phyloP scores from a whole-genome alignment of 2,797 vertebrate species.

The Siniperca scherzeri region DNA sequence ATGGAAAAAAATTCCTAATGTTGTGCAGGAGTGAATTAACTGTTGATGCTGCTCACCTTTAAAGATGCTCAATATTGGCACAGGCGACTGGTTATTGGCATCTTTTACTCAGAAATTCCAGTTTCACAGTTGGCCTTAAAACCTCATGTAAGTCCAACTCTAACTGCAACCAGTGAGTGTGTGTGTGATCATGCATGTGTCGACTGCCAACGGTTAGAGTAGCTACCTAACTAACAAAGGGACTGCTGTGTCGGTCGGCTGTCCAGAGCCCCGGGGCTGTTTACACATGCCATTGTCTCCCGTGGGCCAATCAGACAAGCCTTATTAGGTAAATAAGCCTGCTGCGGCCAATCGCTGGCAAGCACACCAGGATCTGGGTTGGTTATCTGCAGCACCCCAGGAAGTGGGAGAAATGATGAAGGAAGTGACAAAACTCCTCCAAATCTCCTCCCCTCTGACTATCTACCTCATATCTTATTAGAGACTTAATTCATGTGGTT shows the following conservation, averaged over 20 bases:
- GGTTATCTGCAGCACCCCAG: constrained; percentile 72
- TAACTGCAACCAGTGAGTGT: constrained; percentile 48
- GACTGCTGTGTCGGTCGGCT: constrained; percentile 71
- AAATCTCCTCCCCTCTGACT: constrained; percentile 34
- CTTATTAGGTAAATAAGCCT: constrained; percentile 76
- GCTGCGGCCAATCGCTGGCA: constrained; percentile 64
- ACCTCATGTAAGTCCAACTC: constrained; percentile 28
- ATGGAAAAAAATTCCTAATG: neutral
- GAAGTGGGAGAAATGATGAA: constrained; percentile 66
- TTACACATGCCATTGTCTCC: constrained; percentile 77
- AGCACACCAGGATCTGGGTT: constrained; percentile 52
- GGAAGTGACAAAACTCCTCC: constrained; percentile 60
- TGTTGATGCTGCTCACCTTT: constrained; percentile 5
- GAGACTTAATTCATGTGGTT: constrained; percentile 48
- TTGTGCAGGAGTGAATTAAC: neutral
- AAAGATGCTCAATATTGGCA: constrained; percentile 32
- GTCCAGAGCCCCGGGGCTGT: constrained; percentile 74
- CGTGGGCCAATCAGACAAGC: constrained; percentile 77
- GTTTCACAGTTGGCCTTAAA: constrained; percentile 21
- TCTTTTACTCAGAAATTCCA: constrained; percentile 23
- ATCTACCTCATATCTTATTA: constrained; percentile 69
- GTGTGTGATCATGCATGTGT: constrained; percentile 67
- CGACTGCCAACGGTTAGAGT: constrained; percentile 69
- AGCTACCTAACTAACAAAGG: constrained; percentile 74
- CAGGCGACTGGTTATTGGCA: constrained; percentile 32